Conservation (phyloP, 2,113 vertebrate genomes). For the Prionailurus bengalensis region DNA sequence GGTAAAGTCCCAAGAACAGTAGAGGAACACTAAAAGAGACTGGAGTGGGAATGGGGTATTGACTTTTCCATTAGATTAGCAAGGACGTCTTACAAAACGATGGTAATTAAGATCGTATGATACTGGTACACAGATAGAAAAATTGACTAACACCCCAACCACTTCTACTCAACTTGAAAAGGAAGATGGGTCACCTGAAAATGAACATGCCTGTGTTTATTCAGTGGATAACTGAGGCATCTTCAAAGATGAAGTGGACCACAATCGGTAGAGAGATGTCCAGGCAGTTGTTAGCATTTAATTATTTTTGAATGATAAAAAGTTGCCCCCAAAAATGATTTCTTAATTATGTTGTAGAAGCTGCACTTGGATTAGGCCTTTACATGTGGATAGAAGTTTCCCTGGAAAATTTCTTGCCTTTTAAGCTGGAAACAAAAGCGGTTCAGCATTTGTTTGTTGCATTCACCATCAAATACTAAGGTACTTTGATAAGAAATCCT, state of each 20-base stretch:
- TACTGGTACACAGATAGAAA: no score
- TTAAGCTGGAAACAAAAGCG: slow-evolving; percentile 24
- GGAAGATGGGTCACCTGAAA: neutral
- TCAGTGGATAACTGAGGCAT: neutral
- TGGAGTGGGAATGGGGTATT: neutral
- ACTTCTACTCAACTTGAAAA: neutral
- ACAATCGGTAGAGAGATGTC: neutral
- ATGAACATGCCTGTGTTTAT: no score
- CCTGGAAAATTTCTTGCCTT: neutral
- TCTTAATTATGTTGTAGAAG: slow-evolving; percentile 49
- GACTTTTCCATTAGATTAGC: neutral
- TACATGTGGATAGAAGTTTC: neutral
- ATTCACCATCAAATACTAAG: neutral
- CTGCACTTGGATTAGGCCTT: neutral
- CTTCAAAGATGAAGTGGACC: neutral
- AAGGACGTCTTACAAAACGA: neutral
- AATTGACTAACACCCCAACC: no score
- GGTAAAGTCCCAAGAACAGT: neutral
- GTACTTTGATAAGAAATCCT: slow-evolving; percentile 50
- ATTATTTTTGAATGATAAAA: slow-evolving; percentile 27
- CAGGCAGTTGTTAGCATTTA: neutral
- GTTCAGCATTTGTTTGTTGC: neutral
- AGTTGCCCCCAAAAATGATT: neutral
- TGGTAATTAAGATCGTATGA: neutral
- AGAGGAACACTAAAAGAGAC: neutral